Conservation (phyloP, 2,888 invertebrate species). For the Hypolimnas misippus region DNA sequence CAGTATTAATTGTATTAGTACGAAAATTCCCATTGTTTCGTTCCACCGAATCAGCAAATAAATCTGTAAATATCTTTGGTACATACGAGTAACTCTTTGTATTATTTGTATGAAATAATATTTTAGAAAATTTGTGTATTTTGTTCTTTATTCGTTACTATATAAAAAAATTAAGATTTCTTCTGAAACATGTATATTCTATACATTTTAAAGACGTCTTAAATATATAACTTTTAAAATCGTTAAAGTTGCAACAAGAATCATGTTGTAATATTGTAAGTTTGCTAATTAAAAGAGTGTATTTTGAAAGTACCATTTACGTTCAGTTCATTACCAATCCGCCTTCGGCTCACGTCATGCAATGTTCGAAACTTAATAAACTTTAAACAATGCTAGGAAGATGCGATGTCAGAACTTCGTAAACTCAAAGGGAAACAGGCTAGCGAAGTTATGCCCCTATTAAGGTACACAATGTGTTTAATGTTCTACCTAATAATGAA, state of each 20-base stretch:
- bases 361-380: conserved; percentile 78
- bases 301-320: conserved; percentile 33
- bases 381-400: conserved; percentile 78
- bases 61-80: not conserved
- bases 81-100: no score
- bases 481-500: conserved; percentile 61
- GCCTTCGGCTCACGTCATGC: conserved; percentile 72
- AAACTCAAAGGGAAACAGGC: conserved; percentile 70
- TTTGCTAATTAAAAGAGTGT: conserved; percentile 27
- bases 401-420: conserved; percentile 78
- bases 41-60: not conserved
- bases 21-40: not conserved
- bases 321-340: conserved; percentile 56
- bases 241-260: no score
- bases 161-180: no score
- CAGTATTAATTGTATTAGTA: not conserved
- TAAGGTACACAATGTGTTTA: conserved; percentile 71
- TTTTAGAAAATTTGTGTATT: no score
- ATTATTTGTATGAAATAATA: no score
- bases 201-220: no score
- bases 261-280: conserved; percentile 19
- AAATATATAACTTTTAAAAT: no score
- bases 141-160: no score
- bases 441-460: conserved; percentile 69
- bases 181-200: no score